Evolutionary conservation across 2,113 vertebrate species (phyloP), one percentile per base, ranked within the genome.

Genomic region (Chaetura pelagica): DNA sequence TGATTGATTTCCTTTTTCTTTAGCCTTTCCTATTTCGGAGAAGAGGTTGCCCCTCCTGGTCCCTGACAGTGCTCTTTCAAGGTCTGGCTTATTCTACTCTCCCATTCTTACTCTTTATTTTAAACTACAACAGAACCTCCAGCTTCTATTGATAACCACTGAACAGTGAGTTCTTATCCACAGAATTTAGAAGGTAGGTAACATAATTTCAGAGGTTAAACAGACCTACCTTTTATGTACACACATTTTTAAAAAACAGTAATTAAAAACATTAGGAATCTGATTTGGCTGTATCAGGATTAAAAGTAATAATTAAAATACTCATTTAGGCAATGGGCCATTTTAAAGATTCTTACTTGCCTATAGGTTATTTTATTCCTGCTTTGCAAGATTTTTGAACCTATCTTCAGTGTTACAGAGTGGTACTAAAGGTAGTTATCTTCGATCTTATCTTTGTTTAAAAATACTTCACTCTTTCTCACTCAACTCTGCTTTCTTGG

Each of bases 1-100:
- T 69, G 34, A 88, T 51, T 91, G 54, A 85, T 77, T 42, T 77
- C 21, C 51, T 85, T 95, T 93, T 63, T 91, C 75, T 85, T 91
- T 63, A 88, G 23, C 51, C 38, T 94, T 93, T 88, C 40, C 72
- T 85, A 32, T 90, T 90, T 62, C 0, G 0, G 23, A 64, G 75
- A 90, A 55, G 24, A 90, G 59, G 52, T 69, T 95, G 27, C 32
- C 51, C 90, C 55, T 91, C 48, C 51, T 78, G 64, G 63, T 24
- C 34, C 44, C 64, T 74, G 67, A 29, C 63, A 71, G 59, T 34
- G 42, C 42, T 94, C 75, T 90, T 94, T 91, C 63, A 93, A 87
- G 34, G 16, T 79, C 57, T 93, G 42, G 13, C 44, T 83, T 93
- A 38, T 86, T 90, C 76, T 83, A 55, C 24, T 16, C 20, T 86